Percentiles rank a stretch among this genome's conserved stretches.
Conservation (phyloP, 2,888 invertebrate species). For the Epinotia ramella region DNA sequence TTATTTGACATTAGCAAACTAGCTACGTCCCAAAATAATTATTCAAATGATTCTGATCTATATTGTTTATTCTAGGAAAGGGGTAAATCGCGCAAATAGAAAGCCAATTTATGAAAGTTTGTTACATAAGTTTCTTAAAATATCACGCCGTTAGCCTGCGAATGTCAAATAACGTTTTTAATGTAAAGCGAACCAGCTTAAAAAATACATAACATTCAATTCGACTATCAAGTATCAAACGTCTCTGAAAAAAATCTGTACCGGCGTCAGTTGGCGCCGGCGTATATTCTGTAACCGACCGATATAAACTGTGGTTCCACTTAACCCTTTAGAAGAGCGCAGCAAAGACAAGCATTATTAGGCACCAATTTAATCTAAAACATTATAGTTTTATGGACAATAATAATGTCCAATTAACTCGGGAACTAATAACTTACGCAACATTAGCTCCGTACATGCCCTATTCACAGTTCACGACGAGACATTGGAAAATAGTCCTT, state of each 20-base stretch:
- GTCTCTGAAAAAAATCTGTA: background rate
- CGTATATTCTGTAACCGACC: background rate
- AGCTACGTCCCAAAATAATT: too few species aligned
- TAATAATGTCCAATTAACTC: slow-evolving; percentile 63
- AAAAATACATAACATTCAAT: too few species aligned
- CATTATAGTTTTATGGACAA: slow-evolving; percentile 45
- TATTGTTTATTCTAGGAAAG: too few species aligned
- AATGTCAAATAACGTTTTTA: too few species aligned
- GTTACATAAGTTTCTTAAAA: too few species aligned
- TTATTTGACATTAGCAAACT: too few species aligned
- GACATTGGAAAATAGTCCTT: slow-evolving; percentile 7
- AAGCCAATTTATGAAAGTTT: too few species aligned
- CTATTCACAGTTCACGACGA: background rate
- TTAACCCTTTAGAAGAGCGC: background rate
- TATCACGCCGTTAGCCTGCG: too few species aligned
- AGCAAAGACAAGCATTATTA: slow-evolving; percentile 34
- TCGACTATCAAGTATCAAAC: too few species aligned
- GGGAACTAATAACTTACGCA: slow-evolving; percentile 68
- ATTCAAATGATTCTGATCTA: too few species aligned
- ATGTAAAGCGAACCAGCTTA: too few species aligned
- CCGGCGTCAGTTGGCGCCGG: background rate
- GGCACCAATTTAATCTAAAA: slow-evolving; percentile 42
- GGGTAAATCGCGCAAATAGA: too few species aligned
- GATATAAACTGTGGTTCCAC: background rate
- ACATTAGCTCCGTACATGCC: slow-evolving; percentile 56